Evolutionary conservation across 2,113 vertebrate genomes (phyloP), one percentile per base, ranked within the genome.

Genomic region (Plotosus lineatus): DNA sequence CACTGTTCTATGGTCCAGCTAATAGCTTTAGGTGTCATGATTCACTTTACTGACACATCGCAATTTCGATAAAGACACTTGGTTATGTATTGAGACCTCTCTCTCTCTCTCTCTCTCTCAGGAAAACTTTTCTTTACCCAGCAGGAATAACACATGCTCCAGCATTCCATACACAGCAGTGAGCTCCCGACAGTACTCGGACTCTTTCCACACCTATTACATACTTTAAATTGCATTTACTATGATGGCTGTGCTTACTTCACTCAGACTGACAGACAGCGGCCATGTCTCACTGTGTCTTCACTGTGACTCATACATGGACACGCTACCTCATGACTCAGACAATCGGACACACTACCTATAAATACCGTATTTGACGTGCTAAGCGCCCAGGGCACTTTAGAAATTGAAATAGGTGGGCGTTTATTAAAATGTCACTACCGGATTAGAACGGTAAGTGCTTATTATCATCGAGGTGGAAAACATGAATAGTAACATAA

Each of bases 141-240:
- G 23, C 51, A 48, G 31, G 71, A 65, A 28, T 42, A 66, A 69
- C 23, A 73, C 33, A 51, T 78, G 40, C 74, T 69, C 58, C 28
- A 74, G 38, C 15, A 75, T 88, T 75, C 75, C 83, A 26, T 81
- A 85, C 28, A 61, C 86, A 1, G 86, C 87, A 82, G 87, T 88
- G 44, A 58, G 80, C 9, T 5, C 1, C 4, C 3, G 15, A 10
- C 26, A 15, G 42, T 7, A 40, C 3, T 42, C 17, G 3, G 17
- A 6, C 40, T 46, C 3, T 2, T 28, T 69, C 66, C 26, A 46
- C 12, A 46, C 12, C 65, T 26, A 42, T n/a, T 68, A 12, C 65
- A 69, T 46, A 46, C 40, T 44, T 68, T 44, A 42, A 68, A 44
- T n/a, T 23, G 3, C 11, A 26, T n/a, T 28, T 28, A 46, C 14